Evolutionary conservation across 2,888 invertebrate species (phyloP).

Genomic region (Amphipyra tragopoginis): DNA sequence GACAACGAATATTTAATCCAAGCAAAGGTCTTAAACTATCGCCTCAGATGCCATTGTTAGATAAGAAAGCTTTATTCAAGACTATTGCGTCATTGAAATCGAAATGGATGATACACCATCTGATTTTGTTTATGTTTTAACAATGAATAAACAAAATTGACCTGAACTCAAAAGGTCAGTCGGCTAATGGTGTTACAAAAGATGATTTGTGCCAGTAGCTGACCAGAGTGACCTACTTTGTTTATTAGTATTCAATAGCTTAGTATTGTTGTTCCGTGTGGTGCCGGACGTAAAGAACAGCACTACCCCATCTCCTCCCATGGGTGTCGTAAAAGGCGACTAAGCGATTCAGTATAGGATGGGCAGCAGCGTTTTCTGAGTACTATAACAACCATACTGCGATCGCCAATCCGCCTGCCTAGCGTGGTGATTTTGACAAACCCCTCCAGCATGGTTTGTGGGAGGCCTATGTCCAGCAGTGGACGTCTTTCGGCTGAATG

Average conservation of each 20-base stretch:
- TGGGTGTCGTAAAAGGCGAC: no score
- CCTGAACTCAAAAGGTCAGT: slow-evolving; percentile 52
- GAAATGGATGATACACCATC: slow-evolving; percentile 42
- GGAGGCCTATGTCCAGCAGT: no score
- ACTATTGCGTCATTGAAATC: slow-evolving; percentile 71
- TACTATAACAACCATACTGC: no score
- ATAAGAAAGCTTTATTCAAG: slow-evolving; percentile 71
- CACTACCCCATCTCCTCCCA: no score
- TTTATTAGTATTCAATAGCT: slow-evolving; percentile 12
- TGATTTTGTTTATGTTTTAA: slow-evolving; percentile 38
- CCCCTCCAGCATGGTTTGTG: no score
- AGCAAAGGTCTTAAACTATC: slow-evolving; percentile 85
- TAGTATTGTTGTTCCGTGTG: no score
- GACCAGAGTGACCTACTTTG: slow-evolving; percentile 47
- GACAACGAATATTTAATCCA: slow-evolving; percentile 80
- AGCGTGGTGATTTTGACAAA: no score
- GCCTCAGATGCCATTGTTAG: slow-evolving; percentile 85
- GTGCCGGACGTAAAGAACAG: no score
- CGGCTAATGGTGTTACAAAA: slow-evolving; percentile 38
- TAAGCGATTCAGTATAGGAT: no score
- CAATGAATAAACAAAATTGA: slow-evolving; percentile 60
- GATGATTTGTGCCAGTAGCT: slow-evolving; percentile 46
- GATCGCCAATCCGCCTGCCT: no score
- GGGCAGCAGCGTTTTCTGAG: no score
- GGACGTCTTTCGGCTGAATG: no score